Evolutionary conservation across 2,888 invertebrate genomes (phyloP).

Genomic region (Lathronympha strigana): DNA sequence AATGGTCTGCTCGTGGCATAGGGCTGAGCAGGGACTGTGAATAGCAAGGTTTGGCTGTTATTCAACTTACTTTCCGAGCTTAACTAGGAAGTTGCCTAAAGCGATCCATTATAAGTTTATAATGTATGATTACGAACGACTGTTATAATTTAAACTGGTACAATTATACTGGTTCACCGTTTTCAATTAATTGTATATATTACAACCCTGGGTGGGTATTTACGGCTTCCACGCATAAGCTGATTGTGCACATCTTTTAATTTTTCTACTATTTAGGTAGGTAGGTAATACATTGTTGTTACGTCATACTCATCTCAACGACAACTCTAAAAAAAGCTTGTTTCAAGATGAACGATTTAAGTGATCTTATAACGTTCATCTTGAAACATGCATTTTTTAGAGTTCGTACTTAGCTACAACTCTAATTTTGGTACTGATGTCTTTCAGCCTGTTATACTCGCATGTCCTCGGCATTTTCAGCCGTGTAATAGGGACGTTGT

Average conservation of each 20-base stretch:
- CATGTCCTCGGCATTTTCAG: too few species aligned
- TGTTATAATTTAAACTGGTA: not conserved
- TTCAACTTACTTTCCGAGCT: not conserved
- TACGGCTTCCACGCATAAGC: constrained; percentile 66
- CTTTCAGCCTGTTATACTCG: too few species aligned
- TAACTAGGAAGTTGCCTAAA: not conserved
- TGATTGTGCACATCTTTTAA: constrained; percentile 44
- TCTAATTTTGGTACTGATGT: too few species aligned
- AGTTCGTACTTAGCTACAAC: too few species aligned
- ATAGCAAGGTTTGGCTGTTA: not conserved
- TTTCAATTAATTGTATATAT: not conserved
- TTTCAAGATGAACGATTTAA: too few species aligned
- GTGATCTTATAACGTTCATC: too few species aligned
- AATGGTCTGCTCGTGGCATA: not conserved
- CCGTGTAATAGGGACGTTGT: too few species aligned
- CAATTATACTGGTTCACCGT: not conserved
- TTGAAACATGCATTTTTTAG: too few species aligned
- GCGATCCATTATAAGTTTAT: not conserved
- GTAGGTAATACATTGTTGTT: constrained; percentile 44
- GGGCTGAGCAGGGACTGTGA: not conserved
- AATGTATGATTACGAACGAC: not conserved
- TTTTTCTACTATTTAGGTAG: constrained; percentile 39
- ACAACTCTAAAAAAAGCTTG: too few species aligned
- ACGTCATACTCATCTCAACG: too few species aligned
- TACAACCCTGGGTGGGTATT: constrained; percentile 55